Percentiles rank a stretch among this genome's conserved stretches.
Conservation (phyloP, 1,140 invertebrate genomes). For the Hormaphis cornu region DNA sequence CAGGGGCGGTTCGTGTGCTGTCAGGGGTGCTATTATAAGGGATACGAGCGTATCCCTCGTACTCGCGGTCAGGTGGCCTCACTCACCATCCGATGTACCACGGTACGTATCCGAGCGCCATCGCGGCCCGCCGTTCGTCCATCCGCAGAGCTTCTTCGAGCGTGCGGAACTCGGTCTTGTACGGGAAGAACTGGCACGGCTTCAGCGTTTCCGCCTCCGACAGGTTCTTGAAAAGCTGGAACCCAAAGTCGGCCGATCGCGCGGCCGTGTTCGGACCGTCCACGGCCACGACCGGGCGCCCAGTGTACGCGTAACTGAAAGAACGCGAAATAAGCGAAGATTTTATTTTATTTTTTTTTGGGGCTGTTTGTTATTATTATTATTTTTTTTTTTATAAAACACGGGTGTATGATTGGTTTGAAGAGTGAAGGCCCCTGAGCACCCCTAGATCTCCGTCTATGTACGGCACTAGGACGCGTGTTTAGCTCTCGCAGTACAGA, state of each 20-base stretch:
- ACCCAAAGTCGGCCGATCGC: constrained; percentile 51
- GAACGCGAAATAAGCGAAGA: background rate
- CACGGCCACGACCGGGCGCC: constrained; percentile 70
- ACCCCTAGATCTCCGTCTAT: too few relatives aligned
- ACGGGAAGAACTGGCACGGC: constrained; percentile 84
- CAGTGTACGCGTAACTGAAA: constrained; percentile 61
- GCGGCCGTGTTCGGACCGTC: constrained; percentile 54
- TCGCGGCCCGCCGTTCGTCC: constrained; percentile 54
- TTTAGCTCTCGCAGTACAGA: too few relatives aligned
- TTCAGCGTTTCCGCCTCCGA: constrained; percentile 49
- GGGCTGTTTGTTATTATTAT: too few relatives aligned
- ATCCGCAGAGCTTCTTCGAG: constrained; percentile 71
- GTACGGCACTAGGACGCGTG: too few relatives aligned
- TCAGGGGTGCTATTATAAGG: background rate
- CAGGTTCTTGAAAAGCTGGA: constrained; percentile 67
- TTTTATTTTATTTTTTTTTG: too few relatives aligned
- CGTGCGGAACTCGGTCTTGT: constrained; percentile 71
- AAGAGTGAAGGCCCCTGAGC: too few relatives aligned
- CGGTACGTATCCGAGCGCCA: constrained; percentile 53
- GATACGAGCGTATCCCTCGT: background rate
- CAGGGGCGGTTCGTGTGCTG: background rate
- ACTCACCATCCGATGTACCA: constrained; percentile 86
- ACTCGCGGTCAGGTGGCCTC: too few relatives aligned
- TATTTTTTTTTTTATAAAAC: too few relatives aligned
- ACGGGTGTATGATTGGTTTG: too few relatives aligned